Percentiles rank a stretch among this genome's conserved stretches.
Evolutionary conservation across 2,888 invertebrate genomes (phyloP).

Genomic region (Andricus curvator): DNA sequence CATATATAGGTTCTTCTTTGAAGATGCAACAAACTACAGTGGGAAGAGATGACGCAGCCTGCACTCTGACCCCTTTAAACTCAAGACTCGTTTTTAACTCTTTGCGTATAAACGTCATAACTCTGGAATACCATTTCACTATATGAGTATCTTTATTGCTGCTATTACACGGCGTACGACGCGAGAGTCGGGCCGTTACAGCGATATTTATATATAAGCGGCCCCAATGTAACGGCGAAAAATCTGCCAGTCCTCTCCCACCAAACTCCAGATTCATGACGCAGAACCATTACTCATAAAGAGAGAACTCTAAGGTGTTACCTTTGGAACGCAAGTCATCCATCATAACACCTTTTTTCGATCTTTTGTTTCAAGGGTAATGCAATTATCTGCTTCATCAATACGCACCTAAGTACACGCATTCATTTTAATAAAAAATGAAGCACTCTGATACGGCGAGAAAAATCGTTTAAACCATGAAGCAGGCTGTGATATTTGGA

Average conservation of each 20-base stretch:
- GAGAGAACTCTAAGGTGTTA: slow-evolving; percentile 21
- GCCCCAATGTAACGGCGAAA: slow-evolving; percentile 5
- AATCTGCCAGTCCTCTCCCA: slow-evolving; percentile 20
- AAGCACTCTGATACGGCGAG: background rate
- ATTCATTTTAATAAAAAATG: background rate
- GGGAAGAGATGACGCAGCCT: slow-evolving; percentile 18
- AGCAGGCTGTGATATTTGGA: background rate
- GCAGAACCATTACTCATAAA: slow-evolving; percentile 32
- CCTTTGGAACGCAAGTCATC: slow-evolving; percentile 17
- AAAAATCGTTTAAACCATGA: slow-evolving; percentile 2
- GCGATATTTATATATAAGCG: slow-evolving; percentile 23
- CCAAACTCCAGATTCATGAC: slow-evolving; percentile 33
- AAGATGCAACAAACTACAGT: slow-evolving; percentile 8
- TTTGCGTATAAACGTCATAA: slow-evolving; percentile 22
- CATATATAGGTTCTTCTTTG: background rate
- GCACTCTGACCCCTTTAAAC: slow-evolving; percentile 21
- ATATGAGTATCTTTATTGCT: slow-evolving; percentile 36
- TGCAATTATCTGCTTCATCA: slow-evolving; percentile 24
- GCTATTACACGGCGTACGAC: slow-evolving; percentile 13
- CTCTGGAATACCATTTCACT: slow-evolving; percentile 25
- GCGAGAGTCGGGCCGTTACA: slow-evolving; percentile 10
- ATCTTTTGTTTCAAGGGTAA: background rate
- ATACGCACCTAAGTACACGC: slow-evolving; percentile 18
- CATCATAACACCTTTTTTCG: slow-evolving; percentile 25
- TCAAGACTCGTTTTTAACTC: slow-evolving; percentile 20